Evolutionary conservation across 2,888 invertebrate species (phyloP).

Genomic region (Cordilura impudica): DNA sequence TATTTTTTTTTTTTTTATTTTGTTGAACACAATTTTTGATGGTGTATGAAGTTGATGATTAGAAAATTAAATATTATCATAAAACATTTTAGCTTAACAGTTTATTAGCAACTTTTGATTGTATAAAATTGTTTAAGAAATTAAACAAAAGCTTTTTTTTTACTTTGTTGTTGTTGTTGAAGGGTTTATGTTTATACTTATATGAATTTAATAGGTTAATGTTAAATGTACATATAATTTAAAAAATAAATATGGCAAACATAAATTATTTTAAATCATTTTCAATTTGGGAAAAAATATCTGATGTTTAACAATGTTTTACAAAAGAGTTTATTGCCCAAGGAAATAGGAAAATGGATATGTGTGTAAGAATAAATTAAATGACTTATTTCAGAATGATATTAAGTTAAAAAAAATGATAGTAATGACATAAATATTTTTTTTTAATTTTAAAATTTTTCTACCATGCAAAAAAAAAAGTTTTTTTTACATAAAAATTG

Average conservation of each 20-base stretch:
- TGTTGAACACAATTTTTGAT: slow-evolving; percentile 24
- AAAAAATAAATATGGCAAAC: slow-evolving; percentile 15
- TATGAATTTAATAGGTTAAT: slow-evolving; percentile 48
- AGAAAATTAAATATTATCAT: slow-evolving; percentile 47
- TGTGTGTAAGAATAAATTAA: background rate
- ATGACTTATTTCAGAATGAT: no score
- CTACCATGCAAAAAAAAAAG: no score
- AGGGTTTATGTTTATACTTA: background rate
- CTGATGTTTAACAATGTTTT: background rate
- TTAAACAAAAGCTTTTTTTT: background rate
- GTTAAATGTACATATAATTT: slow-evolving; percentile 38
- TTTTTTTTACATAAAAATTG: no score
- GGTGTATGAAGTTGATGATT: slow-evolving; percentile 46
- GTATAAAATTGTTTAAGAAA: background rate
- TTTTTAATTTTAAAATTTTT: no score
- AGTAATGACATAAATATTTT: background rate
- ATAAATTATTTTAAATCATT: slow-evolving; percentile 34
- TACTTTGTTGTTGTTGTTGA: background rate
- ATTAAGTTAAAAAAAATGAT: background rate
- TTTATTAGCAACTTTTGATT: background rate
- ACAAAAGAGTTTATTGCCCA: slow-evolving; percentile 23
- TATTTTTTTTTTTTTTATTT: slow-evolving; percentile 15
- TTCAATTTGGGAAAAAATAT: slow-evolving; percentile 38
- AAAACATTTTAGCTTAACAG: slow-evolving; percentile 9
- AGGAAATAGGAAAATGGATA: slow-evolving; percentile 20